These are phyloP conservation scores for Drepana falcataria DNA, from an alignment of 2,888 invertebrate genomes.

Conservation along the genomic window DNA sequence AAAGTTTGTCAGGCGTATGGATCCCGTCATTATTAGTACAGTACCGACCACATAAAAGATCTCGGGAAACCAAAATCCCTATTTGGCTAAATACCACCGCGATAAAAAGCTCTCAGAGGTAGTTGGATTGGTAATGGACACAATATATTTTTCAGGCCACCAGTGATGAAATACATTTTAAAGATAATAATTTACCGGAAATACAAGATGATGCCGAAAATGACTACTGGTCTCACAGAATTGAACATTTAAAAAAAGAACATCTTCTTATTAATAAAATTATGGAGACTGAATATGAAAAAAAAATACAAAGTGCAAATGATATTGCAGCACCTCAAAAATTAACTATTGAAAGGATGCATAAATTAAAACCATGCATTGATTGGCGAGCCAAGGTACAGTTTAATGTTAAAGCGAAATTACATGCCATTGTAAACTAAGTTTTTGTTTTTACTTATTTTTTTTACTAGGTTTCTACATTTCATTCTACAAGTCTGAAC, in stretches of 20 bases:
- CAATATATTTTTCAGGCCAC: constrained; percentile 31
- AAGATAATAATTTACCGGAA: constrained; percentile 28
- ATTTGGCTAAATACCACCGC: too few relatives aligned
- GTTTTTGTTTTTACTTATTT: neutral
- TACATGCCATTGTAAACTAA: neutral
- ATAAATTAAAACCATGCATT: constrained; percentile 59
- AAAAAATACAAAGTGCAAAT: constrained; percentile 48
- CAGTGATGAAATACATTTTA: constrained; percentile 31
- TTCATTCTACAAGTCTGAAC: neutral
- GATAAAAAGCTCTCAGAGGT: too few relatives aligned
- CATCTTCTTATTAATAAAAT: constrained; percentile 64
- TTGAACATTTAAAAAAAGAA: constrained; percentile 59
- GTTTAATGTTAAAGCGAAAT: neutral
- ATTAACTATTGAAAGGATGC: constrained; percentile 43
- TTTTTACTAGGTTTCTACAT: neutral
- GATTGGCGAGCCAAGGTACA: constrained; percentile 58
- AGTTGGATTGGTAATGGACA: too few relatives aligned
- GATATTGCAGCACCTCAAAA: constrained; percentile 40
- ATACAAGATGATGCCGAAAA: constrained; percentile 35
- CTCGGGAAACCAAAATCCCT: too few relatives aligned
- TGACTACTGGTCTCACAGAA: constrained; percentile 62
- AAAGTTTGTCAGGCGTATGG: too few relatives aligned
- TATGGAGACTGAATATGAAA: constrained; percentile 60
- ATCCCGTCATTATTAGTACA: too few relatives aligned
- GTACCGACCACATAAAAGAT: too few relatives aligned